A percentile compares a stretch with the other conserved stretches of the same genome.
These are phyloP conservation scores for Tribolium freemani DNA, from an alignment of 2,888 invertebrate genomes.

Conservation along the genomic window DNA sequence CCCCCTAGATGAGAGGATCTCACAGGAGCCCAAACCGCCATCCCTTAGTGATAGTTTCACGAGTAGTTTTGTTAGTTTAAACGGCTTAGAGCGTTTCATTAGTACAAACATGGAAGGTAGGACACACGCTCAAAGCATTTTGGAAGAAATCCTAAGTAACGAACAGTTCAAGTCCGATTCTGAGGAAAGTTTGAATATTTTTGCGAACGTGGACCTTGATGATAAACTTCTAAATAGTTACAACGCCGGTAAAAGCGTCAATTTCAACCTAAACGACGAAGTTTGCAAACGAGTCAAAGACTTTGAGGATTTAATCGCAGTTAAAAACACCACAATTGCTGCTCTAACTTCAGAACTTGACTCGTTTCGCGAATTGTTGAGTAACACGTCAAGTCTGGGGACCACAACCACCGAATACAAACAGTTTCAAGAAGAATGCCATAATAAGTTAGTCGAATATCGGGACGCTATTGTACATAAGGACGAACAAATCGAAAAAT, in stretches of 20 bases:
- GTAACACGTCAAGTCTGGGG: constrained; percentile 71
- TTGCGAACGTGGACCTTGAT: constrained; percentile 64
- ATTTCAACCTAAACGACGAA: constrained; percentile 41
- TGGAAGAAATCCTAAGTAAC: constrained; percentile 63
- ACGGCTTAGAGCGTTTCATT: constrained; percentile 49
- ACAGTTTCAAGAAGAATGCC: constrained; percentile 79
- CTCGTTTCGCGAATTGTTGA: constrained; percentile 68
- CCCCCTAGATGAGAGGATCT: constrained; percentile 50
- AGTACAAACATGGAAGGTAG: constrained; percentile 44
- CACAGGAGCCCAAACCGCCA: constrained; percentile 55
- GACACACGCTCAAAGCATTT: constrained; percentile 59
- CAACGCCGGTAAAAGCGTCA: constrained; percentile 26
- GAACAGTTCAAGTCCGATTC: constrained; percentile 58
- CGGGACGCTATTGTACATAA: constrained; percentile 79
- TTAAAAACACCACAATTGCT: constrained; percentile 69
- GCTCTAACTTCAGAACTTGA: constrained; percentile 69
- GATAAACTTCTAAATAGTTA: constrained; percentile 62
- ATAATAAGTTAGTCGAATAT: constrained; percentile 80
- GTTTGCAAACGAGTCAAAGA: constrained; percentile 61
- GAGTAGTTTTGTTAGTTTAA: constrained; percentile 56
- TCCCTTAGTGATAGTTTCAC: constrained; percentile 54
- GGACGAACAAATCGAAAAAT: constrained; percentile 79
- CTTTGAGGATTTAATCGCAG: constrained; percentile 67
- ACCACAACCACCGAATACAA: constrained; percentile 80
- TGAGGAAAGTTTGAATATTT: constrained; percentile 64